A percentile compares a stretch with the other conserved stretches of the same genome.
These are phyloP conservation scores for Arizona elegans DNA, from an alignment of 2,113 vertebrate genomes.

Conservation along the genomic window DNA sequence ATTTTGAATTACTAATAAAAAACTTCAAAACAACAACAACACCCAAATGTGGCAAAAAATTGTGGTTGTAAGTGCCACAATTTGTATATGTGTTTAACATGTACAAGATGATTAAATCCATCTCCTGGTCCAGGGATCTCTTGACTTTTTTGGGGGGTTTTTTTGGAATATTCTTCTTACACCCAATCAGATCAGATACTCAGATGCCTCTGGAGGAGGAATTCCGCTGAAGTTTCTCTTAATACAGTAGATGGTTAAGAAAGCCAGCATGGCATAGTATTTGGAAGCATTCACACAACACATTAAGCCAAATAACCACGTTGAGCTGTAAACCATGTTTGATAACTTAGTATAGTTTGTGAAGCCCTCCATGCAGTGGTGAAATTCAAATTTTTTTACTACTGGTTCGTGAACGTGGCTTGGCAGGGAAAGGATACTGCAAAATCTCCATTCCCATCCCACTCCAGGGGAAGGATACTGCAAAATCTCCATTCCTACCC, in stretches of 20 bases:
- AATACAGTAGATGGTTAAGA: neutral
- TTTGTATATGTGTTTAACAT: neutral
- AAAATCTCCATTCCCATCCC: too few relatives aligned
- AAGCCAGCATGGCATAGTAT: neutral
- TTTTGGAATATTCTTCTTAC: neutral
- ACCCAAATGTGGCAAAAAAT: too few relatives aligned
- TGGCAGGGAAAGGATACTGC: too few relatives aligned
- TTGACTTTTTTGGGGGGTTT: too few relatives aligned
- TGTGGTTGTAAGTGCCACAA: too few relatives aligned
- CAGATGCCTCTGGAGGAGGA: neutral
- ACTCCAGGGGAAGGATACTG: too few relatives aligned
- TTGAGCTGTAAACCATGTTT: neutral
- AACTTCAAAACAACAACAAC: too few relatives aligned
- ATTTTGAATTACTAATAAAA: too few relatives aligned
- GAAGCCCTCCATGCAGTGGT: neutral
- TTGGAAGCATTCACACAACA: neutral
- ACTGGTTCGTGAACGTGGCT: too few relatives aligned
- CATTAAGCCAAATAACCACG: neutral
- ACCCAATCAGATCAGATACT: too few relatives aligned
- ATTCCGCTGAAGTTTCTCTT: neutral
- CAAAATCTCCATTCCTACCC: too few relatives aligned
- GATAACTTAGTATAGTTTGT: neutral
- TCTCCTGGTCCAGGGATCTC: neutral
- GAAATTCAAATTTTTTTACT: too few relatives aligned
- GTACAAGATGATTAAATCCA: neutral